Base-by-base conservation (phyloP, 2,888 invertebrate species). In the Schizotus pectinicornis region DNA sequence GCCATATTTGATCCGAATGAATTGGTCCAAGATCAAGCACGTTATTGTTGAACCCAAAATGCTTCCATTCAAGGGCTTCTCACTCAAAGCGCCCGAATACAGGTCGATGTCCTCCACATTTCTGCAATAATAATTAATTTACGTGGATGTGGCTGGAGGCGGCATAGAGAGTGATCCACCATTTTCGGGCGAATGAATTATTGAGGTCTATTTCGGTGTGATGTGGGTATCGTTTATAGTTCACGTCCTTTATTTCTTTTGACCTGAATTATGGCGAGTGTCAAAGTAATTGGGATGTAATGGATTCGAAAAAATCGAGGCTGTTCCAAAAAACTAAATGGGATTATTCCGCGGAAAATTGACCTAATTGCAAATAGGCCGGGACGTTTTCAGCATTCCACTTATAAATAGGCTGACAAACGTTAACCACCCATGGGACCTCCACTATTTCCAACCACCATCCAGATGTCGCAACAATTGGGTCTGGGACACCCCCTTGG, bases 81-180 rank as follows among this genome's bases (percentile, higher is more conserved):
- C 96, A 8, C 94, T 91, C 35, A 95, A 75, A 0, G 92, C 92
- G 0, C 95, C 96, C 0, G 93, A 90, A 79, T 94, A 96, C 30
- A 95, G 77, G 77, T 96, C 96, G 31, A 96, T 86, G 77, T 96
- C 95, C 3, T 92, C 88, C 0, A 94, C 90, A 31, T 83, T 77
- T 13, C 86, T 86, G 66, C 36, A 75, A 59, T 6, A 22, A 22
- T 22, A 22, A 22, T 22, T 22, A 22, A 22, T 22, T 22, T 22
- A 22, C 22, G 22, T 22, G 5, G 22, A 22, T 22, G 22, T 22
- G 22, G 2, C 22, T 22, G 22, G 22, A 22, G 22, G 22, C 22
- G 22, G 22, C 5, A 5, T 22, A 22, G 22, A 22, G 12, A 9
- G 11, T 7, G 22, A 38, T 38, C 22, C 11, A 13, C 8, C 38